phyloP scores from a whole-genome alignment of 53 echinoderm and acorn worm genomes.

The Astropecten irregularis region DNA sequence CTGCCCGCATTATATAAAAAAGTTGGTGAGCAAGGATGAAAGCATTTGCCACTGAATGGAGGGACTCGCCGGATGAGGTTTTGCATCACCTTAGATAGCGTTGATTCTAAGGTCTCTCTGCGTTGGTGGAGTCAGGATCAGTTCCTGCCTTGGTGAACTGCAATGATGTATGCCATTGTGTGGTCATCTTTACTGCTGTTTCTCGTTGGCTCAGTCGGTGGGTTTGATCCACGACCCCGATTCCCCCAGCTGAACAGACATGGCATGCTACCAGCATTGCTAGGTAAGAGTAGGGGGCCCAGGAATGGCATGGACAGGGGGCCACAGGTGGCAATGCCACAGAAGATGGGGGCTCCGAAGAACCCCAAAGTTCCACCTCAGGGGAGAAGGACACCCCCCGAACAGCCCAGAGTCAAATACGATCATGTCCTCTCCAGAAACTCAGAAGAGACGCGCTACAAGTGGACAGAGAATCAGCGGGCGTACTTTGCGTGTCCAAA shows the following conservation, averaged over 20 bases:
- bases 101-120: too few relatives aligned
- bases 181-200: constrained; percentile 24
- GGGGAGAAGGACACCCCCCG: constrained; percentile 64
- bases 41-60: too few relatives aligned
- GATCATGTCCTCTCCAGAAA: constrained; percentile 77
- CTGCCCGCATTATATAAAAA: too few relatives aligned
- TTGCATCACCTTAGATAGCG: too few relatives aligned
- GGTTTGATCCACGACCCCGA: constrained; percentile 34
- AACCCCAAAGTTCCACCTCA: constrained; percentile 18
- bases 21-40: too few relatives aligned
- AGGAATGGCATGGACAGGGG: constrained; percentile 8
- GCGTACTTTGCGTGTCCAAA: constrained; percentile 89
- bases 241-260: constrained; percentile 76
- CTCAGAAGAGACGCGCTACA: constrained; percentile 83
- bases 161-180: neutral
- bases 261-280: constrained; percentile 76
- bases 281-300: constrained; percentile 39
- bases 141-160: neutral
- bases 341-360: neutral
- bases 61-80: too few relatives aligned
- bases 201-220: constrained; percentile 7
- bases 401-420: constrained; percentile 89
- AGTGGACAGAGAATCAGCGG: constrained; percentile 97
- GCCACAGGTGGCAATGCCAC: constrained; percentile 38
- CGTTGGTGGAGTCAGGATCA: too few relatives aligned